Conservation (phyloP, 2,113 vertebrate species). For the Rafetus swinhoei region DNA sequence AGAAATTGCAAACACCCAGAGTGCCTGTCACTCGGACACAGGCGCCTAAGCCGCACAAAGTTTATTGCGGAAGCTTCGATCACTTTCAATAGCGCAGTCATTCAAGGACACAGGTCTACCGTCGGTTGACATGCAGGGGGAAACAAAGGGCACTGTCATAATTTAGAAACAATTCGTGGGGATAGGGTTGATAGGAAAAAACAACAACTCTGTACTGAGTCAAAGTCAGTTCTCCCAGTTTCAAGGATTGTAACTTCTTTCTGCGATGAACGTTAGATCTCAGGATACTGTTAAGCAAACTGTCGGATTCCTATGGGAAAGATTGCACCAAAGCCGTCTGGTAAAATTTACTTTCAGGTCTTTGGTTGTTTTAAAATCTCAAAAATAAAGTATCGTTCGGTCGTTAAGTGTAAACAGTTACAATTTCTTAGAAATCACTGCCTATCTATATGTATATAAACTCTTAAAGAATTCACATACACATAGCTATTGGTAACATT, state of each 20-base stretch:
- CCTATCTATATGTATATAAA: not conserved
- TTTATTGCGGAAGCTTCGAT: not conserved
- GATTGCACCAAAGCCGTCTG: not conserved
- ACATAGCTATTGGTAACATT: not conserved
- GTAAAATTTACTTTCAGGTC: conserved; percentile 49
- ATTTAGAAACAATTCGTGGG: not conserved
- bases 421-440: conserved; percentile 56
- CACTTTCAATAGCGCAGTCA: not conserved
- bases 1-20: not conserved
- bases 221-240: conserved; percentile 42
- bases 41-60: not conserved
- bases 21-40: not conserved
- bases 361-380: conserved; percentile 40
- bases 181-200: not conserved
- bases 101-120: not conserved
- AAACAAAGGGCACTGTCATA: conserved; percentile 24
- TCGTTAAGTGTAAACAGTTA: conserved; percentile 49
- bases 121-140: not conserved
- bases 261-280: not conserved
- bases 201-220: not conserved
- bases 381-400: conserved; percentile 39
- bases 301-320: conserved; percentile 56
- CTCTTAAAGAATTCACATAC: not conserved
- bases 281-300: conserved; percentile 50
- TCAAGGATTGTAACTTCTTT: conserved; percentile 16